Evolutionary conservation across 2,113 vertebrate species (phyloP).

Genomic region (Chloropsis cyanopogon): DNA sequence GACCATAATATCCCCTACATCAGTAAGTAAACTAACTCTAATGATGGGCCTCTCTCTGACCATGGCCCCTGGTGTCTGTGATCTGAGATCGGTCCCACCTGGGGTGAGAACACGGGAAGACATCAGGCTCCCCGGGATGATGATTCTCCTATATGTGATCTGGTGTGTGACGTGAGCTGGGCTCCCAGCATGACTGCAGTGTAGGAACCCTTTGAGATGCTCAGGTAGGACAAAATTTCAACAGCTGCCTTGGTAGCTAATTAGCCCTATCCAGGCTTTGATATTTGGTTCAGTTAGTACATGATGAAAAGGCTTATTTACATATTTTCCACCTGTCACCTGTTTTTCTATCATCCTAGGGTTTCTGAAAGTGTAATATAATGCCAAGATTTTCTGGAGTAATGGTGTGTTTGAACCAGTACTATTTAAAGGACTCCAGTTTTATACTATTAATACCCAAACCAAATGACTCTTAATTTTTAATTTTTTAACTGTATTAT

Average conservation of each 20-base stretch:
- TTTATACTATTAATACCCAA: not conserved
- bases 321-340: constrained; percentile 20
- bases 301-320: constrained; percentile 37
- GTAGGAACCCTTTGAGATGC: not conserved
- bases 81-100: not conserved
- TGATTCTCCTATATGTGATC: fast-evolving
- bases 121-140: fast-evolving
- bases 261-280: constrained; percentile 19
- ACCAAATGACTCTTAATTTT: not conserved
- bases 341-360: not conserved
- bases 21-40: not conserved
- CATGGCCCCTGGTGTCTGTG: not conserved
- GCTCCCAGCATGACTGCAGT: not conserved
- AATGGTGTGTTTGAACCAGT: not conserved
- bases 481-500: not conserved
- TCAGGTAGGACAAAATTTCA: constrained; percentile 29
- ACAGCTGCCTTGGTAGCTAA: constrained; percentile 20
- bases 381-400: not conserved
- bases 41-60: not conserved
- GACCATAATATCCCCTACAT: not conserved
- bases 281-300: not conserved
- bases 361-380: not conserved
- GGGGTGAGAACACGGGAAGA: not conserved
- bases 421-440: not conserved
- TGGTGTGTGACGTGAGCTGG: fast-evolving